Evolutionary conservation across 2,888 invertebrate genomes (phyloP), one percentile per base, ranked within the genome.

Genomic region (Scrobipalpa costella): DNA sequence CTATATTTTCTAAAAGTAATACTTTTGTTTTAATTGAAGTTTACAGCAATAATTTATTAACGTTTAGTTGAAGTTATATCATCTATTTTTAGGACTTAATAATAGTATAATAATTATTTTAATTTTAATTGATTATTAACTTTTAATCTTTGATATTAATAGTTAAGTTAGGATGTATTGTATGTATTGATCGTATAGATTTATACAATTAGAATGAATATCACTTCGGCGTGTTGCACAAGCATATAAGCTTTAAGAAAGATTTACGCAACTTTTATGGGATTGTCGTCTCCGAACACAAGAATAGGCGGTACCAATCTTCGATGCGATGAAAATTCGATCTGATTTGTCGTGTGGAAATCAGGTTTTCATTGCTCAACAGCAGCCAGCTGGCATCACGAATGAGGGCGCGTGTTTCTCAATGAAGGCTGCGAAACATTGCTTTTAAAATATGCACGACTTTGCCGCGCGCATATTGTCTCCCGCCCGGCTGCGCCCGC

Each of bases 371-470:
- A 83, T 89, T 90, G 83, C 89, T 75, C 84, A 89, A 90, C 81
- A 73, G 73, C 81, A 80, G 79, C 77, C 74, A 76, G 75, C 85
- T 85, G 85, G 83, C 86, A 86, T 84, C 88, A 87, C 86, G 86
- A 90, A 88, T 88, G 88, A 83, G 88, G 87, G 84, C 90, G 84
- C 79, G 79, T 80, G 81, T 91, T 89, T 88, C 90, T 85, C 88
- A 90, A 90, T 85, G 83, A 84, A 88, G 84, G 81, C 90, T 86
- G 83, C 85, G 88, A 89, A 90, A 90, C 81, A 76, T 86, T 86
- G 85, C 83, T 85, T 84, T 85, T 83, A 87, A 86, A 88, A 87
- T 90, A 88, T 86, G 84, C 86, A 90, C 88, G 87, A 87, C 80
- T 84, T 78, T 75, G 80, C 76, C 78, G 81, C 70, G 74, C 66